Evolutionary conservation across 2,797 vertebrate genomes (phyloP).

Genomic region (Gouania willdenowi): DNA sequence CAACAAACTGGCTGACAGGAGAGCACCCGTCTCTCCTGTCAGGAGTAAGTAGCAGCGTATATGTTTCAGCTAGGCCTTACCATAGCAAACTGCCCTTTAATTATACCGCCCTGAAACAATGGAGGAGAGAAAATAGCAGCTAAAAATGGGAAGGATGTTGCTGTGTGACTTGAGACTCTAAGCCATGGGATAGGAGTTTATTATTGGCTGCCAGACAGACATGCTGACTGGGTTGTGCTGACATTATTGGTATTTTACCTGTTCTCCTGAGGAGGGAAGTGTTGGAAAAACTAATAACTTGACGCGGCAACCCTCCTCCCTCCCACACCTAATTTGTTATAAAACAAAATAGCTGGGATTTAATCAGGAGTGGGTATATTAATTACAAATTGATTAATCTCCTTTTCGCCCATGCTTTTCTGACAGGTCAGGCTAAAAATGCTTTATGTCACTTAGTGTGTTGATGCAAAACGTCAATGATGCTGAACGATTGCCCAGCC

Average conservation of each 20-base stretch:
- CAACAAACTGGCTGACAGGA: conserved; percentile 50
- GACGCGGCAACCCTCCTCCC: conserved; percentile 54
- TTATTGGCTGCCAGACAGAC: conserved; percentile 75
- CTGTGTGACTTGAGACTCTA: conserved; percentile 61
- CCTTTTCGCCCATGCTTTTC: conserved; percentile 46
- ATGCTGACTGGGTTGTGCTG: conserved; percentile 76
- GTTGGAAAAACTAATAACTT: conserved; percentile 73
- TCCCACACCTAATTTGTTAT: conserved; percentile 68
- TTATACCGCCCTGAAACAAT: conserved; percentile 47
- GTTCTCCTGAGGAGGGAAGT: conserved; percentile 60
- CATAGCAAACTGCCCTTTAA: conserved; percentile 47
- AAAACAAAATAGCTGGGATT: conserved; percentile 60
- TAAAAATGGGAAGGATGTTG: conserved; percentile 45
- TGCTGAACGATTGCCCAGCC: conserved; percentile 45
- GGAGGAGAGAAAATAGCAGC: conserved; percentile 51
- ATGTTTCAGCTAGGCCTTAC: conserved; percentile 29
- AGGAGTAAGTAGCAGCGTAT: conserved; percentile 30
- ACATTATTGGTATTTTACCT: conserved; percentile 76
- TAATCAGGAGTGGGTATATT: conserved; percentile 75
- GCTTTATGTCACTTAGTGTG: conserved; percentile 44
- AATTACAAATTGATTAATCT: conserved; percentile 76
- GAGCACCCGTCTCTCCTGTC: conserved; percentile 19
- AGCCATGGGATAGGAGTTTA: conserved; percentile 71
- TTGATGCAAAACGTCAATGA: conserved; percentile 44
- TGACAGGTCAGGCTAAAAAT: conserved; percentile 54